Conservation (phyloP, 2,888 invertebrate species). For the Hydropsyche betteni region DNA sequence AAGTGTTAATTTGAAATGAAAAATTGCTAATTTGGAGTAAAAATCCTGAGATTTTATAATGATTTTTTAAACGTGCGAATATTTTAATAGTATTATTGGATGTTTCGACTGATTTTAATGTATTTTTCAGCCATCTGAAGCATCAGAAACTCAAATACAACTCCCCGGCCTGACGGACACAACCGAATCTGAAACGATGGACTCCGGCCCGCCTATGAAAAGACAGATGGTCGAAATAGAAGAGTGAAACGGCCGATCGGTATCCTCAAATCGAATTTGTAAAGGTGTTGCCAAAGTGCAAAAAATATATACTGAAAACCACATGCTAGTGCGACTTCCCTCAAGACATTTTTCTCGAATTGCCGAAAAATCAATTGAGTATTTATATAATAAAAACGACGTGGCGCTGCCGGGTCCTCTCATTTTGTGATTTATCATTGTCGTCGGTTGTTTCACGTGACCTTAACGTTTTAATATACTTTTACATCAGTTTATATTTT, state of each 20-base stretch:
- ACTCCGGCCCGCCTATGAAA: conserved; percentile 60
- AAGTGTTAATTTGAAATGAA: too few relatives aligned
- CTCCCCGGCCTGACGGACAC: conserved; percentile 75
- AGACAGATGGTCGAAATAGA: conserved; percentile 50
- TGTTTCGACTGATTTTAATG: neutral
- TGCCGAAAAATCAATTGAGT: neutral
- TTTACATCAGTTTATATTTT: too few relatives aligned
- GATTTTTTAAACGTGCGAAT: neutral
- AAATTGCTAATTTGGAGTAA: too few relatives aligned
- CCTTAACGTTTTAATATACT: too few relatives aligned
- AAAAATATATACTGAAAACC: conserved; percentile 27
- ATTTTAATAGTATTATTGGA: neutral
- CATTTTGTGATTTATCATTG: too few relatives aligned
- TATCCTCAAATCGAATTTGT: neutral
- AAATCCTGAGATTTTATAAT: too few relatives aligned
- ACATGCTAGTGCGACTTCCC: conserved; percentile 36
- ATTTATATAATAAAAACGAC: neutral
- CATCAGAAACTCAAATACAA: conserved; percentile 81
- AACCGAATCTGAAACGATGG: conserved; percentile 61
- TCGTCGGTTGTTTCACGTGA: too few relatives aligned
- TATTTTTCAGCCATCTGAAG: conserved; percentile 74
- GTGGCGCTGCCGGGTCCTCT: too few relatives aligned
- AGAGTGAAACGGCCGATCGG: conserved; percentile 42
- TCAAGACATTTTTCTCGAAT: conserved; percentile 17
- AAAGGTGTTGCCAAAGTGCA: conserved; percentile 36